Base-by-base conservation (phyloP, 2,797 vertebrate species). In the Anabas testudineus region DNA sequence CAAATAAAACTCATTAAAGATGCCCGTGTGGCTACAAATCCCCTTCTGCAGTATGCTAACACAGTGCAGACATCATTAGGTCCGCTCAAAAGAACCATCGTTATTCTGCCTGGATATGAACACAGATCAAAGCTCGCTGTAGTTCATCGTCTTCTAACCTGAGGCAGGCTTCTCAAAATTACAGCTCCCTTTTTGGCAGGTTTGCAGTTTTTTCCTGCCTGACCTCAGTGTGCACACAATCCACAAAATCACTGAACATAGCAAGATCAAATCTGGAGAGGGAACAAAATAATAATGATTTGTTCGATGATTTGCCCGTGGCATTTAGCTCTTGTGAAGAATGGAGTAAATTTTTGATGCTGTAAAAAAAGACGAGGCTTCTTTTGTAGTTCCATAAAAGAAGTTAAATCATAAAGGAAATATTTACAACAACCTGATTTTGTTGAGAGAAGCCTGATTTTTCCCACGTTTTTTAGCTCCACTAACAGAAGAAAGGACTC, bases 1-100 rank as follows among this genome's bases (percentile, higher is more conserved):
- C 86, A 92, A 90, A 92, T 89, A 90, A 82, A 90, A 87, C 86
- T 91, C 85, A 91, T 92, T 90, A 90, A 84, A 86, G 78, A 67
- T 64, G 74, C 80, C 72, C 37, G 65, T 72, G 74, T 78, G 85
- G 68, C 1, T 83, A 79, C 74, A 87, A 86, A 87, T 78, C 83
- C 77, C 74, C 73, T 36, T 62, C 62, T 60, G 73, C 72, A 58
- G 65, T 41, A 10, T 53, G 62, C 57, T 71, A 57, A 72, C 49
- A 45, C 78, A 60, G 75, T 53, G 18, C 87, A 86, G 84, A 84
- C 87, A 83, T 91, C 88, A 89, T 90, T 91, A 90, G 79, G 75
- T 32, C 22, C 7, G 55, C 81, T 83, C 84, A 81, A 67, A 82
- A 81, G 51, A 86, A 63, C 77, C 81, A 68, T 83, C 67, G 59